phyloP scores from a whole-genome alignment of 2,888 invertebrate genomes.

The Megastigmus dorsalis region DNA sequence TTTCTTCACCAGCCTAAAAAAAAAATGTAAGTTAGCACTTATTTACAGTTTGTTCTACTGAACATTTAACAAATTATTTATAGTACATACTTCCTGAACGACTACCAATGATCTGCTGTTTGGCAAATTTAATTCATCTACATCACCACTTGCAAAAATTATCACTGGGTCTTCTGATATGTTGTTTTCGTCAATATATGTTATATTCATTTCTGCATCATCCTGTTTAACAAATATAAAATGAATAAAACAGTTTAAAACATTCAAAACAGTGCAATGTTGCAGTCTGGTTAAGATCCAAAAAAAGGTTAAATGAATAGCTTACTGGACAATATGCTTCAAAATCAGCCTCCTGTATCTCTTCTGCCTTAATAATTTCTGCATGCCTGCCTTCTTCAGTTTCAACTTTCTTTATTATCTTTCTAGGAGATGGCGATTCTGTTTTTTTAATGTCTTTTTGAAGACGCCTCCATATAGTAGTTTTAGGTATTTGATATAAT shows the following conservation, averaged over 20 bases:
- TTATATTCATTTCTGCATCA: constrained; percentile 68
- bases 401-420: constrained; percentile 30
- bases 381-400: background rate
- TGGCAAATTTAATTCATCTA: constrained; percentile 67
- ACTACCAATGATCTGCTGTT: constrained; percentile 67
- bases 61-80: constrained; percentile 13
- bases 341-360: constrained; percentile 44
- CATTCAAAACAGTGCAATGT: too few relatives aligned
- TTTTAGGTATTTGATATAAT: constrained; percentile 73
- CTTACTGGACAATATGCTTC: constrained; percentile 50
- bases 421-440: background rate
- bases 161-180: constrained; percentile 72
- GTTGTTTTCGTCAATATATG: constrained; percentile 70
- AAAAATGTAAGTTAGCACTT: constrained; percentile 7
- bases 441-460: constrained; percentile 66
- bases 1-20: constrained; percentile 64
- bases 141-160: constrained; percentile 70
- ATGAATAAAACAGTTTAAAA: constrained; percentile 9
- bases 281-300: too few relatives aligned
- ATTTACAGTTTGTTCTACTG: constrained; percentile 2
- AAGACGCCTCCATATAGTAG: constrained; percentile 74
- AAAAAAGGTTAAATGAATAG: too few relatives aligned
- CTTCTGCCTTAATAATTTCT: constrained; percentile 35
- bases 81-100: constrained; percentile 32
- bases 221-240: constrained; percentile 22